Evolutionary conservation across 2,797 vertebrate species (phyloP), one percentile per base, ranked within the genome.

Genomic region (Sebastes kiyomatsui): DNA sequence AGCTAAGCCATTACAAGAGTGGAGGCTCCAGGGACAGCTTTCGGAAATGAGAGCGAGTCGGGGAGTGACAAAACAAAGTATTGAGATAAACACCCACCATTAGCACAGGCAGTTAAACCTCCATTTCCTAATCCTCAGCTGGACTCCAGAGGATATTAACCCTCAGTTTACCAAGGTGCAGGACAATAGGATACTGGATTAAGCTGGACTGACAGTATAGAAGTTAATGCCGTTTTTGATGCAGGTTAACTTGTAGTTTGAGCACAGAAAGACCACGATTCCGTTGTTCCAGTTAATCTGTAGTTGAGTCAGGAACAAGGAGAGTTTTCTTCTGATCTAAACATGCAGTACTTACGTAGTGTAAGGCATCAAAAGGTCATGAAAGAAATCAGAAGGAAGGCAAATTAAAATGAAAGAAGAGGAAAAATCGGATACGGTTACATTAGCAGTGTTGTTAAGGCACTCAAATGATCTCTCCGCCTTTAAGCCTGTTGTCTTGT

Each of bases 61-160:
- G 93, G 95, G 95, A 96, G 94, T 93, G 95, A 95, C 96, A 95
- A 96, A 95, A 96, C 96, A 96, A 96, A 96, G 96, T 95, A 96
- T 95, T 96, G 95, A 96, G 95, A 96, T 96, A 95, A 96, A 96
- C 94, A 96, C 95, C 95, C 95, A 89, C 95, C 94, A 95, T 96
- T 96, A 96, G 95, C 93, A 88, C 93, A 95, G 94, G 94, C 95
- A 95, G 95, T 96, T 96, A 96, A 96, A 95, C 93, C 94, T 96
- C 95, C 95, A 96, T 95, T 95, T 96, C 91, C 95, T 95, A 94
- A 95, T 93, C 95, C 95, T 93, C 94, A 94, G 90, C 94, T 93
- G 95, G 94, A 96, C 95, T 94, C 94, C 92, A 91, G 92, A 93
- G 92, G 92, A 93, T 92, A 92, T 96, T 95, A 96, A 96, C 95